A percentile compares a stretch with the other conserved stretches of the same genome.
Conservation (phyloP, 2,797 vertebrate species). For the Distichodus sexfasciatus region DNA sequence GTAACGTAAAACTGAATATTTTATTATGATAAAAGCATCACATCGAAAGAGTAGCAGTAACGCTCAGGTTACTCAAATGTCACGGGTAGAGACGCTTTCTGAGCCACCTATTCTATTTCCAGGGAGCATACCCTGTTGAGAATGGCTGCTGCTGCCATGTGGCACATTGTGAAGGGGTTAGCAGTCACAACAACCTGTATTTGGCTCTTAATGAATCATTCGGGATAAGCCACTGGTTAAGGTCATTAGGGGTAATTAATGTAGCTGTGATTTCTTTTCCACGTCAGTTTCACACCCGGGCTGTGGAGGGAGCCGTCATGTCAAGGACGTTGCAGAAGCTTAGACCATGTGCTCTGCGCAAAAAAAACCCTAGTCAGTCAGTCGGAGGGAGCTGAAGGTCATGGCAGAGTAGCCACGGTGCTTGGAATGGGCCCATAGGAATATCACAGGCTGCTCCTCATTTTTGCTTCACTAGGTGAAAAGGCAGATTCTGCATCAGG, state of each 20-base stretch:
- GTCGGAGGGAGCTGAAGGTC: conserved; percentile 24
- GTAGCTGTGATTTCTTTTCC: conserved; percentile 28
- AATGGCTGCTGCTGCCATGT: conserved; percentile 14
- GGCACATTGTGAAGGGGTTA: conserved; percentile 23
- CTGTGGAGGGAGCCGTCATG: conserved; percentile 25
- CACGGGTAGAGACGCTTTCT: not conserved
- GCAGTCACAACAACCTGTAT: conserved; percentile 32
- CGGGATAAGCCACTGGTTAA: conserved; percentile 39
- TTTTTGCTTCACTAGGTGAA: conserved; percentile 13
- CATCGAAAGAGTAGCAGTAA: too few species aligned
- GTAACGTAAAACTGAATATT: too few species aligned
- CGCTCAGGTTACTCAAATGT: conserved; percentile 1
- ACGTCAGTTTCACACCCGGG: conserved; percentile 21
- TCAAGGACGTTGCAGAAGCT: conserved; percentile 40
- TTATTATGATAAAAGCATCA: too few species aligned
- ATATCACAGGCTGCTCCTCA: not conserved
- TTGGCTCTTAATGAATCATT: conserved; percentile 28
- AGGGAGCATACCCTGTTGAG: conserved; percentile 3
- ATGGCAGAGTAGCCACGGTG: conserved; percentile 11
- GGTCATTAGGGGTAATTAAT: conserved; percentile 48
- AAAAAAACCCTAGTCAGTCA: conserved; percentile 1
- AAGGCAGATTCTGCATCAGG: not conserved
- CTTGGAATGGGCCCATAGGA: conserved; percentile 2
- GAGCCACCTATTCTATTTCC: conserved; percentile 9
- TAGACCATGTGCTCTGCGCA: conserved; percentile 21